Evolutionary conservation across 2,113 vertebrate genomes (phyloP), one percentile per base, ranked within the genome.

Genomic region (Phoxinus phoxinus): DNA sequence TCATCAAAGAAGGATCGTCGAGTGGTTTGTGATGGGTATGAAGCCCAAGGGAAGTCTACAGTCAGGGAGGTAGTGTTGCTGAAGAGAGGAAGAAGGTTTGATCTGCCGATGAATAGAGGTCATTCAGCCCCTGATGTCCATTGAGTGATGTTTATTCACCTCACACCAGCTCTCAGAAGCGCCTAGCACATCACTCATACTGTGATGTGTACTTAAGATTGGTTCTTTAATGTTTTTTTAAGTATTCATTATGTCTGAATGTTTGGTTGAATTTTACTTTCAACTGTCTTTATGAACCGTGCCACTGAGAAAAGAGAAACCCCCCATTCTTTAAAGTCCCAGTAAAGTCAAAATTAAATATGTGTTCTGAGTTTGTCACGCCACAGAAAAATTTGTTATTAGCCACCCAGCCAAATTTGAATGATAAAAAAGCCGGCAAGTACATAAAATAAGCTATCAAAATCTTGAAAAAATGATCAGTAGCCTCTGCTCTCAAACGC

Each of bases 1-100:
- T 91, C 81, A 72, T 75, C 90, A 92, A 93, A 92, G 87, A 78
- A 88, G 89, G 91, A 91, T 89, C 83, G 58, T 86, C 69, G 84
- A 83, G 71, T 67, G 86, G 77, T 76, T 78, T 86, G 44, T 85
- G 83, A 82, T n/a, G 76, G 85, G 81, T 83, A 74, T 76, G 78
- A 61, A 63, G 72, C 87, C 74, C 46, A 19, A 67, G 87, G 69
- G 69, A 56, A 69, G 83, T 6, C 58, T 65, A 58, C 30, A 72
- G 77, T 58, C 51, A 84, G 80, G 79, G 84, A 27, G 79, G 80
- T 58, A 72, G 53, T 48, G 65, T 61, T 56, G 67, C 87, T 65
- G 84, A 86, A 83, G 80, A 87, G 21, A 85, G 78, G 84, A 86
- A 89, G 46, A 86, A 35, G 83, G 84, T 87, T 89, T 89, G 84